Evolutionary conservation across 2,888 invertebrate genomes (phyloP).

Genomic region (Lumbricus terrestris): DNA sequence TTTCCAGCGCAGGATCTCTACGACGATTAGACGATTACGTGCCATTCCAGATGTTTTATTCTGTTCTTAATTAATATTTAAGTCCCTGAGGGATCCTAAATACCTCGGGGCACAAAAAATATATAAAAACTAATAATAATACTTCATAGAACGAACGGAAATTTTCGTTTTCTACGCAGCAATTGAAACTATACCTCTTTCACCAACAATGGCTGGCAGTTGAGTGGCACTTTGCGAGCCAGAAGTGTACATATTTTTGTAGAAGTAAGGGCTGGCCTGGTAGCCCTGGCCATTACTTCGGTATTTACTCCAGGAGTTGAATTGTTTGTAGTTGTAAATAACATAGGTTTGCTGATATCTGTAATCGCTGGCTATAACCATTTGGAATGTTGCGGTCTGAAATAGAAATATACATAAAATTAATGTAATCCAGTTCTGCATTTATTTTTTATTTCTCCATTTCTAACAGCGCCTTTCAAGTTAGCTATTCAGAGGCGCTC

Average conservation of each 20-base stretch:
- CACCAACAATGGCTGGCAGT: background rate
- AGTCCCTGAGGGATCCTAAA: too few relatives aligned
- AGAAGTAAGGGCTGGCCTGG: background rate
- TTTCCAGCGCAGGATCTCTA: too few relatives aligned
- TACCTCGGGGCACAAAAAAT: too few relatives aligned
- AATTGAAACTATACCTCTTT: conserved; percentile 5
- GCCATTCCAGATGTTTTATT: too few relatives aligned
- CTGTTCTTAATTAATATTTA: too few relatives aligned
- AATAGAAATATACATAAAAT: background rate
- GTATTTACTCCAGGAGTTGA: conserved; percentile 14
- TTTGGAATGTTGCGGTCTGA: conserved; percentile 25
- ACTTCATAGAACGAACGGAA: too few relatives aligned
- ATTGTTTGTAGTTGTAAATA: conserved; percentile 26
- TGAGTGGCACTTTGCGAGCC: background rate
- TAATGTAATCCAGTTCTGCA: too few relatives aligned
- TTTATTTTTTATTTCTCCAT: too few relatives aligned
- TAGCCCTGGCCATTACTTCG: conserved; percentile 12
- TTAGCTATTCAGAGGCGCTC: too few relatives aligned
- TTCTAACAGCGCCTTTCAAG: too few relatives aligned
- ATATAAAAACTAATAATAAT: too few relatives aligned
- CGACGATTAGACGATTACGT: too few relatives aligned
- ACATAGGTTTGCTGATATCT: conserved; percentile 11
- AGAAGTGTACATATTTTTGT: background rate
- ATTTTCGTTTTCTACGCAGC: background rate
- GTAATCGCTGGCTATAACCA: conserved; percentile 22